These are phyloP conservation scores for Mesocentrotus franciscanus DNA, from an alignment of 53 echinoderm and acorn worm species.

Conservation along the genomic window DNA sequence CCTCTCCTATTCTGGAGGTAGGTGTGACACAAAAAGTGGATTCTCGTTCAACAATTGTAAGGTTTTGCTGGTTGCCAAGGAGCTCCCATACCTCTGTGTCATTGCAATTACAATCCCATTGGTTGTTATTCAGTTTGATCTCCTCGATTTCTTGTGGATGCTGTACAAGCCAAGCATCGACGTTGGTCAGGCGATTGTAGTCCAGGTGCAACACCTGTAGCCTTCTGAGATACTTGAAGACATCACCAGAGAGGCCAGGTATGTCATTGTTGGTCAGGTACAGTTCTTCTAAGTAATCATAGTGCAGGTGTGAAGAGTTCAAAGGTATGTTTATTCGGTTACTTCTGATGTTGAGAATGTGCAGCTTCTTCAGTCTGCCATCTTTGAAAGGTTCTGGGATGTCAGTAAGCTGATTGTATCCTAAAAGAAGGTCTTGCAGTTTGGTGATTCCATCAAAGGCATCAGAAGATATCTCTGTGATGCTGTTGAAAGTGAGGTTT, in stretches of 20 bases:
- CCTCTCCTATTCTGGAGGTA: background rate
- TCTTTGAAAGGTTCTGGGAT: slow-evolving; percentile 5
- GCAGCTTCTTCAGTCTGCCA: slow-evolving; percentile 5
- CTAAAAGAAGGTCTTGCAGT: background rate
- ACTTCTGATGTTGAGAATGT: slow-evolving; percentile 25
- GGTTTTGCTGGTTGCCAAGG: slow-evolving; percentile 9
- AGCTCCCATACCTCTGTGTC: slow-evolving; percentile 54
- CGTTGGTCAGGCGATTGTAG: background rate
- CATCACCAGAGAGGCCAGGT: slow-evolving; percentile 60
- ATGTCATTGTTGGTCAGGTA: slow-evolving; percentile 81
- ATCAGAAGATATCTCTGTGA: slow-evolving; percentile 61
- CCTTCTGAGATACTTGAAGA: slow-evolving; percentile 47
- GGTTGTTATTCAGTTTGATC: slow-evolving; percentile 74
- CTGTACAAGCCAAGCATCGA: slow-evolving; percentile 24
- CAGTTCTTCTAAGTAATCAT: slow-evolving; percentile 69
- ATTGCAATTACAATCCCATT: slow-evolving; percentile 79
- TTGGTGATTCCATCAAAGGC: slow-evolving; percentile 54
- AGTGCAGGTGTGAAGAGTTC: slow-evolving; percentile 17
- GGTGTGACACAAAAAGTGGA: slow-evolving; percentile 13
- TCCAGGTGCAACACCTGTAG: slow-evolving; percentile 55
- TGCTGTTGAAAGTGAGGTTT: slow-evolving; percentile 63
- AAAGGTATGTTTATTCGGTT: slow-evolving; percentile 8
- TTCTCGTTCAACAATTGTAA: background rate
- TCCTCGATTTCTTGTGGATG: slow-evolving; percentile 63
- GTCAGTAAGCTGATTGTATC: background rate